A percentile compares a stretch with the other conserved stretches of the same genome.
These are phyloP conservation scores for Chaetodon trifascialis DNA, from an alignment of 2,113 vertebrate genomes.

Conservation along the genomic window DNA sequence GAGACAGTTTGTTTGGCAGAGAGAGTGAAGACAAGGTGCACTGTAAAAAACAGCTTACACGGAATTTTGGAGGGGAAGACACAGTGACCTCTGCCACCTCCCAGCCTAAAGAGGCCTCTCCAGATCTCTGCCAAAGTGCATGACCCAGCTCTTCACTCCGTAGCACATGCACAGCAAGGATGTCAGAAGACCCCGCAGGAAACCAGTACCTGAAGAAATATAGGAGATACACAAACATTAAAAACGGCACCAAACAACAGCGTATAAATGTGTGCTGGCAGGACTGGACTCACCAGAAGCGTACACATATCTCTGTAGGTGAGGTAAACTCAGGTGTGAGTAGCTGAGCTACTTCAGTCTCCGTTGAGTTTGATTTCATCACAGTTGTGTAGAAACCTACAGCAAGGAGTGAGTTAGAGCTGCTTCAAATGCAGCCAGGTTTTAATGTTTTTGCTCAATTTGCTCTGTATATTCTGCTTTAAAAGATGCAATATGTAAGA, in stretches of 20 bases:
- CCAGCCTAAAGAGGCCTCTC: conserved; percentile 71
- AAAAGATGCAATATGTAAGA: no score
- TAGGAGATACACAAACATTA: background rate
- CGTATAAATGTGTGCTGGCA: background rate
- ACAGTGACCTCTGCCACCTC: conserved; percentile 82
- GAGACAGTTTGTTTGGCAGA: background rate
- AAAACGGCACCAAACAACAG: background rate
- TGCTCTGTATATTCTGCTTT: no score
- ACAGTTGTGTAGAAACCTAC: conserved; percentile 80
- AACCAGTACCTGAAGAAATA: conserved; percentile 80
- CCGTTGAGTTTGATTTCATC: conserved; percentile 19
- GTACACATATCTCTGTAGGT: conserved; percentile 74
- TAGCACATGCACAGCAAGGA: conserved; percentile 71
- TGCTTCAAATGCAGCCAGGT: background rate
- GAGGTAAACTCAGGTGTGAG: conserved; percentile 65
- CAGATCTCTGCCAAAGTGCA: conserved; percentile 75
- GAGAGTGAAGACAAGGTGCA: background rate
- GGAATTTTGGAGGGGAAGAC: conserved; percentile 74
- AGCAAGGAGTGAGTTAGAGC: background rate
- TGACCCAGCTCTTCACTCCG: conserved; percentile 38
- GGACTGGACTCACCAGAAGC: conserved; percentile 79
- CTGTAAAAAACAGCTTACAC: conserved; percentile 45
- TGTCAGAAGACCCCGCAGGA: conserved; percentile 49
- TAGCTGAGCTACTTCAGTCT: conserved; percentile 66
- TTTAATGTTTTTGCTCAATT: no score